Base-by-base conservation (phyloP, 2,113 vertebrate genomes). In the Ameiurus melas region DNA sequence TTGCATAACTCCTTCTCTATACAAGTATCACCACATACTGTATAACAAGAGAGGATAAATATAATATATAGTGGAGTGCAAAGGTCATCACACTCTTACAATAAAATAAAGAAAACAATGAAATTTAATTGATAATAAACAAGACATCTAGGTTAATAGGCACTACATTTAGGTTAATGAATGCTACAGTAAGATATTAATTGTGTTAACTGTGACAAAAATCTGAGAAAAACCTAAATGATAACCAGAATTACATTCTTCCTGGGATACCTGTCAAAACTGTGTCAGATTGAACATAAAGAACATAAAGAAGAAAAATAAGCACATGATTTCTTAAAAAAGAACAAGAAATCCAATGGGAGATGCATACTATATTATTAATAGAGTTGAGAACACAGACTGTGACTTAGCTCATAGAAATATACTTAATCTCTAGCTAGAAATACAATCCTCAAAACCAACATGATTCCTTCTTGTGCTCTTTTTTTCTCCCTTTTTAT, bases 1-100 rank as follows among this genome's bases (percentile, higher is more conserved):
- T 13, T 43, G 62, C 89, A 85, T 83, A 25, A 70, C 80, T 89
- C n/a, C 55, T 39, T 47, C 25, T n/a, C 36, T 60, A 27, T 83
- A 62, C 30, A 39, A 83, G 33, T 83, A 53, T 68, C 36, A 64
- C 36, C 22, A 30, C 17, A 66, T 84, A 10, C 47, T 51, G 9
- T 51, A 66, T n/a, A 79, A 53, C 13, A 62, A 64, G 39, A n/a
- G 14, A 27, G 14, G 5, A 47, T 43, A 3, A 16, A 64, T 43
- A 9, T 64, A 14, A 64, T 64, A 43, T 64, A 47, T 27, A 83
- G 8, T 47, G 36, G 20, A 62, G 20, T 64, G 20, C 57, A 64
- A 43, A 60, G 55, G 30, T 36, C 60, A 39, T 82, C 80, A 57
- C 39, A 81, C 51, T 19, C 30, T 30, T 80, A 25, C 4, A 83